A percentile compares a stretch with the other conserved stretches of the same genome.
phyloP scores from a whole-genome alignment of 1,140 invertebrate species.

The Atta colombica region DNA sequence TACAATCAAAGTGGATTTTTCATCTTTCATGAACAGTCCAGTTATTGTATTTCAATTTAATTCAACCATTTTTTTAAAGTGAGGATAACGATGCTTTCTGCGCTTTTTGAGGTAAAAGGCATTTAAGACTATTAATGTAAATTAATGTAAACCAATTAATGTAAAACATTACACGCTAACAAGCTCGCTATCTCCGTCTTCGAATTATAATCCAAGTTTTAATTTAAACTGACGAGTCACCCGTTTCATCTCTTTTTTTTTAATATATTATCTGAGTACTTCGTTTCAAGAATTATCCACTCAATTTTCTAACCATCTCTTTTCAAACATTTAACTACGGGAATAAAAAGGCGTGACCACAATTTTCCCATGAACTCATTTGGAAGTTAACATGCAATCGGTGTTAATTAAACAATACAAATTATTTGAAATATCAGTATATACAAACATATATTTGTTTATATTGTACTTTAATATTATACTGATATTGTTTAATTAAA shows the following conservation, averaged over 20 bases:
- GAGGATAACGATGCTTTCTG: neutral
- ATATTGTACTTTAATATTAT: no score
- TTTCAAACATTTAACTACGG: neutral
- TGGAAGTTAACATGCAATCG: neutral
- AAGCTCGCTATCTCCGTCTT: constrained; percentile 6
- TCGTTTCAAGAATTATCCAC: constrained; percentile 10
- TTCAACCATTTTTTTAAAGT: no score
- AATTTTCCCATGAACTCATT: neutral
- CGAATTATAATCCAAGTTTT: constrained; percentile 42
- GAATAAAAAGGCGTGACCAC: neutral
- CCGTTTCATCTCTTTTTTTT: neutral
- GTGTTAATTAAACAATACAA: neutral
- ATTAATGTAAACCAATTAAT: neutral
- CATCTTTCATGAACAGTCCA: no score
- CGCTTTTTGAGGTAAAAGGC: neutral
- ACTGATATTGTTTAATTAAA: no score
- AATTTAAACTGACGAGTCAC: constrained; percentile 33
- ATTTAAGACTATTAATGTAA: neutral
- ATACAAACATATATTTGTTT: no score
- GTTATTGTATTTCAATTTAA: no score
- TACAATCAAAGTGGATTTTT: no score
- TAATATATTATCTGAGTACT: constrained; percentile 27
- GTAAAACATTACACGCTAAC: constrained; percentile 31
- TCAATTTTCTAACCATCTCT: constrained; percentile 23
- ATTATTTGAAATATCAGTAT: neutral